A percentile compares a stretch with the other conserved stretches of the same genome.
Conservation (phyloP, 2,113 vertebrate genomes). For the Lepidothrix coronata region DNA sequence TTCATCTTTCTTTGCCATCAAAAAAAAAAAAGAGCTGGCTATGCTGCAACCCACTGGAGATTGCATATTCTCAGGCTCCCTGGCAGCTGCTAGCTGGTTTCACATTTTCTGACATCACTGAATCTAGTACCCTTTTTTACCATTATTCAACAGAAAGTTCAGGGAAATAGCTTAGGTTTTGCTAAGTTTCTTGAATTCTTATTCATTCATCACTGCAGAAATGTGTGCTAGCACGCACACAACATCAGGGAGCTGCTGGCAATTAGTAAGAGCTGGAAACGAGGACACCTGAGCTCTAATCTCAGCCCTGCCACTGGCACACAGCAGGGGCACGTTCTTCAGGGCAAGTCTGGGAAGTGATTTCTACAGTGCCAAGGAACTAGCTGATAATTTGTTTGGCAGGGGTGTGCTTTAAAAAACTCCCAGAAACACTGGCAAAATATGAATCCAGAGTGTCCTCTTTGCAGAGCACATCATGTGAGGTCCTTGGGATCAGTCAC, state of each 20-base stretch:
- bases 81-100: constrained; percentile 23
- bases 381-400: not conserved
- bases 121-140: not conserved
- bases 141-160: not conserved
- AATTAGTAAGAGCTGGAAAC: not conserved
- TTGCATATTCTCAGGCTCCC: not conserved
- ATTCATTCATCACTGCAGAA: not conserved
- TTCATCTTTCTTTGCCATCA: constrained; percentile 65
- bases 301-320: not conserved
- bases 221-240: not conserved
- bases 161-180: not conserved
- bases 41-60: constrained; percentile 39
- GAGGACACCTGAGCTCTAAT: not conserved
- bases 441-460: not conserved
- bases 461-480: not conserved
- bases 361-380: not conserved
- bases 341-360: not conserved
- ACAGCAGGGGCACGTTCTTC: not conserved
- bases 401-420: not conserved
- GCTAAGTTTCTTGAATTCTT: not conserved
- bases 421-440: not conserved
- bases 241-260: not conserved
- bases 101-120: constrained; percentile 25
- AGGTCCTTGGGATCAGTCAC: not conserved
- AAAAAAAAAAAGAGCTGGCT: constrained; percentile 52